phyloP scores from a whole-genome alignment of 2,113 vertebrate species.

The Coptodon bakossiorum region DNA sequence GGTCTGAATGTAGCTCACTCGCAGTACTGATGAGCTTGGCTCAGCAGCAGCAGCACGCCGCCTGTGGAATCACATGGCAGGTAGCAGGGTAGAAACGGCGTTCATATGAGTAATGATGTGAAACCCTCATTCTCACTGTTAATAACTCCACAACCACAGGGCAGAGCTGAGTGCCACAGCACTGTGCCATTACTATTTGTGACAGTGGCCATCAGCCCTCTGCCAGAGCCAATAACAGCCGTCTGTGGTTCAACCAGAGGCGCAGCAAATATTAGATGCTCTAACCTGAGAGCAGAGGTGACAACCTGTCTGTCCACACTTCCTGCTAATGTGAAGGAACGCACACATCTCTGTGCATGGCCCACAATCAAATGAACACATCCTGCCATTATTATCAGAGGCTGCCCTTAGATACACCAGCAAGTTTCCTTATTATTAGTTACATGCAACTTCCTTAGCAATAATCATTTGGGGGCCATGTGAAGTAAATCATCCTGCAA shows the following conservation, averaged over 20 bases:
- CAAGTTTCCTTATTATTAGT: background rate
- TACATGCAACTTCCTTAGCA: background rate
- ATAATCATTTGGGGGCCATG: background rate
- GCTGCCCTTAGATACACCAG: background rate
- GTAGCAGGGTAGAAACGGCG: background rate
- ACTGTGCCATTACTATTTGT: background rate
- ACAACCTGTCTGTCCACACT: background rate
- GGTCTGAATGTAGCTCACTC: background rate
- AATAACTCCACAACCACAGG: slow-evolving; percentile 5
- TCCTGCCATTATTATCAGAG: background rate
- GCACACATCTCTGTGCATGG: background rate
- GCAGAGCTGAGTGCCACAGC: background rate
- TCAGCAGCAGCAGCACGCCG: background rate
- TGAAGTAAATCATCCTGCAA: background rate
- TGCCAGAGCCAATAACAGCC: background rate
- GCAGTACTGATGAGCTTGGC: background rate
- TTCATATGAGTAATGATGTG: slow-evolving; percentile 15
- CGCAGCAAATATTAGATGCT: background rate
- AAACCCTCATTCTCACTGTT: background rate
- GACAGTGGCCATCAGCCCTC: background rate
- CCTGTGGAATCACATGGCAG: background rate
- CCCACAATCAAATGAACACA: background rate
- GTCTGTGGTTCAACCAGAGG: background rate
- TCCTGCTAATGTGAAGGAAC: background rate
- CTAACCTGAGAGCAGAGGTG: background rate